These are phyloP conservation scores for Yponomeuta plumbellus DNA, from an alignment of 2,888 invertebrate species.

Conservation along the genomic window DNA sequence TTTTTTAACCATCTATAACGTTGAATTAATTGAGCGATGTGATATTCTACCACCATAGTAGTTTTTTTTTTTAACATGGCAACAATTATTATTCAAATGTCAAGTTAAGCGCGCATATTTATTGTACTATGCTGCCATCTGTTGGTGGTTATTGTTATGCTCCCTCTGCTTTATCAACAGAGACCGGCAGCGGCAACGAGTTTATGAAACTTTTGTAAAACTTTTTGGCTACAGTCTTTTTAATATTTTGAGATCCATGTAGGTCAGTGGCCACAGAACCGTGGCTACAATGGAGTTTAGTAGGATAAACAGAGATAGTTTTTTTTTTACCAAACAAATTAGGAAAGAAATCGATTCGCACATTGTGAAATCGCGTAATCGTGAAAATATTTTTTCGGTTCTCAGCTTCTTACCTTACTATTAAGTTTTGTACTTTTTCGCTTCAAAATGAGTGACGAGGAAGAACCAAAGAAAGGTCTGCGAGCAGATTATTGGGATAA, in stretches of 20 bases:
- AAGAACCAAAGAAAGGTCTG: background rate
- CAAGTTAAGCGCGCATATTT: constrained; percentile 43
- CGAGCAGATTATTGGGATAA: background rate
- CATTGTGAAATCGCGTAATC: background rate
- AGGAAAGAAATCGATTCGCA: background rate
- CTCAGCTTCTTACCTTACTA: no score
- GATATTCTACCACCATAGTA: constrained; percentile 15
- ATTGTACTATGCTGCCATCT: constrained; percentile 45
- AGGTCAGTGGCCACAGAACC: no score
- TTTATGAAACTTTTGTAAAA: constrained; percentile 1
- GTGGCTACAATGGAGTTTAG: no score
- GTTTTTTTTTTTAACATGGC: constrained; percentile 23
- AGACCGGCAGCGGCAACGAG: background rate
- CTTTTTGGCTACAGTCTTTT: background rate
- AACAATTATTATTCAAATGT: constrained; percentile 10
- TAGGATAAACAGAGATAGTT: no score
- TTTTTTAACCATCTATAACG: no score
- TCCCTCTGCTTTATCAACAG: background rate
- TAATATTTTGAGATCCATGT: no score
- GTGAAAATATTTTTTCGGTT: no score
- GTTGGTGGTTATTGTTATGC: constrained; percentile 16
- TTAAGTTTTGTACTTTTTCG: no score
- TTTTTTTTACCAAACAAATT: background rate
- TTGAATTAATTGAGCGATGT: no score
- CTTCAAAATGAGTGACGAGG: background rate